phyloP scores from a whole-genome alignment of 1,140 invertebrate species.

The Drosophila ananassae region DNA sequence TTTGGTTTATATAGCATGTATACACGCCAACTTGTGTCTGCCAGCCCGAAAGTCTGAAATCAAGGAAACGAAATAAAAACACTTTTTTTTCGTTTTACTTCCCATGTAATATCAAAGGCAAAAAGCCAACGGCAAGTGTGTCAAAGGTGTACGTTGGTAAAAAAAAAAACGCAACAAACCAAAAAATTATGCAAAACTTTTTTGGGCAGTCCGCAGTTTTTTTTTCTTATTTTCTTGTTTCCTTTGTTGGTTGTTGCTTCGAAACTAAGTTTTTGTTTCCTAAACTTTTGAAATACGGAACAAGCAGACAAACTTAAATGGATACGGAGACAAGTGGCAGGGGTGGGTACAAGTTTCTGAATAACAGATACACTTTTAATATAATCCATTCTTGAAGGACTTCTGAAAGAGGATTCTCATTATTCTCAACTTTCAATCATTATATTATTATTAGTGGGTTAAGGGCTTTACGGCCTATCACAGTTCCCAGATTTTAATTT shows the following conservation, averaged over 20 bases:
- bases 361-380: constrained; percentile 7
- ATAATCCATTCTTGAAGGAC: too few species aligned
- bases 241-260: constrained; percentile 42
- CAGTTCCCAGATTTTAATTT: too few species aligned
- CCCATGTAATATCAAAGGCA: constrained; percentile 23
- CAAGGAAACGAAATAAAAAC: constrained; percentile 74
- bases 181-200: constrained; percentile 65
- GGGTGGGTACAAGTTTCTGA: constrained; percentile 3
- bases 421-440: too few species aligned
- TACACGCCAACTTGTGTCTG: constrained; percentile 70
- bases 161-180: constrained; percentile 34
- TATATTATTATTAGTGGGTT: too few species aligned
- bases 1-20: constrained; percentile 35
- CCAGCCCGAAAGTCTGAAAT: constrained; percentile 44
- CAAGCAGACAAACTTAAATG: constrained; percentile 26
- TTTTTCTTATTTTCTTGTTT: constrained; percentile 13
- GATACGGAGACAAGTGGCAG: constrained; percentile 12
- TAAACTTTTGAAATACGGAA: constrained; percentile 27
- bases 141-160: constrained; percentile 41
- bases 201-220: constrained; percentile 49
- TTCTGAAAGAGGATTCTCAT: too few species aligned
- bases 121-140: constrained; percentile 61
- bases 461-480: too few species aligned
- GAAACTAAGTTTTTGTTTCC: constrained; percentile 11
- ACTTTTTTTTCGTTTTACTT: constrained; percentile 49